Evolutionary conservation across 1,140 invertebrate genomes (phyloP).

Genomic region (Metopolophium dirhodum): DNA sequence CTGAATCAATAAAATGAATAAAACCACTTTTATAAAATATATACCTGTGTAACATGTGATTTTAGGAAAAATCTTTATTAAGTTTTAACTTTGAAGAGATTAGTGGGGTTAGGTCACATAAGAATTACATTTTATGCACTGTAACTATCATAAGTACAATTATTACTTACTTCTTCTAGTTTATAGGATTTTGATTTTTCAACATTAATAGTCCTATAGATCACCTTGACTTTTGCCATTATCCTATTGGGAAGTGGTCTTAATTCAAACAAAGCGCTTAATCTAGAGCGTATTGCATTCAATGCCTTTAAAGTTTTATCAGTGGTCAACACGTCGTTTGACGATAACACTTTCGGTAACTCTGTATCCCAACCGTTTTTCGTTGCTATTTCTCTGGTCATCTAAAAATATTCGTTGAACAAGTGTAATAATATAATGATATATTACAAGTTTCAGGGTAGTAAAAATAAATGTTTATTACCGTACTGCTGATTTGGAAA

Average conservation of each 20-base stretch:
- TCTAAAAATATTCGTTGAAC: not conserved
- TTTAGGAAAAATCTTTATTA: not conserved
- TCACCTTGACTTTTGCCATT: not conserved
- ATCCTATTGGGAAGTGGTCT: not conserved
- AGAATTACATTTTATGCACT: not conserved
- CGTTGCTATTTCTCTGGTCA: not conserved
- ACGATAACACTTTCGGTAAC: not conserved
- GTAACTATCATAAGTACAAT: not conserved
- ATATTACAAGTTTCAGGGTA: not conserved
- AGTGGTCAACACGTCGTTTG: not conserved
- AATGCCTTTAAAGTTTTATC: not conserved
- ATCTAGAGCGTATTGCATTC: constrained; percentile 24
- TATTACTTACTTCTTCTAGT: not conserved
- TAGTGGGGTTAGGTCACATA: not conserved
- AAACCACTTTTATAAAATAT: no score
- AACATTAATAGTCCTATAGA: not conserved
- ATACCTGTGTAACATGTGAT: not conserved
- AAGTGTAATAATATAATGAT: not conserved
- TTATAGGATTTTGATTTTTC: not conserved
- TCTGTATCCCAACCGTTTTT: constrained; percentile 9
- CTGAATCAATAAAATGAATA: no score
- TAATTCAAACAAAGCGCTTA: not conserved
- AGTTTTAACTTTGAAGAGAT: not conserved
- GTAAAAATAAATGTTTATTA: not conserved
- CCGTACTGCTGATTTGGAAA: not conserved